These are phyloP conservation scores for Centropus bengalensis DNA, from an alignment of 2,113 vertebrate genomes.

Conservation along the genomic window DNA sequence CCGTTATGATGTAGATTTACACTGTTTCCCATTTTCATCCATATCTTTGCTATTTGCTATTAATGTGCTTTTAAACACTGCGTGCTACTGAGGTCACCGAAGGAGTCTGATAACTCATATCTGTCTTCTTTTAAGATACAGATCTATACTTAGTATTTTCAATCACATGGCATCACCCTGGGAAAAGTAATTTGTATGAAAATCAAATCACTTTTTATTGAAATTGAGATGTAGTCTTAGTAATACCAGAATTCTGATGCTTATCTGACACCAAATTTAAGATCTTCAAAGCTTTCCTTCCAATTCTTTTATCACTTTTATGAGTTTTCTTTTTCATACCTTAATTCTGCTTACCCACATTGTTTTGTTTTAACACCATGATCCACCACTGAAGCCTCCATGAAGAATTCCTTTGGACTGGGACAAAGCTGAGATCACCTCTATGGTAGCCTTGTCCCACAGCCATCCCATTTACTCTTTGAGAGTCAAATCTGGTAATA, in stretches of 20 bases:
- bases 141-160: not conserved
- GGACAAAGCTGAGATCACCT: not conserved
- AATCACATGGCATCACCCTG: not conserved
- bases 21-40: not conserved
- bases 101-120: not conserved
- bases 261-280: not conserved
- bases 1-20: not conserved
- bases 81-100: not conserved
- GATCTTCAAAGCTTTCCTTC: not conserved
- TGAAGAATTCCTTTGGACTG: not conserved
- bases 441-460: not conserved
- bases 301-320: not conserved
- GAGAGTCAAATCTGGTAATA: not conserved
- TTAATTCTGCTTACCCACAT: not conserved
- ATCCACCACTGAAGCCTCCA: not conserved
- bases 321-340: not conserved
- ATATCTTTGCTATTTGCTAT: not conserved
- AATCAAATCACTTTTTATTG: not conserved
- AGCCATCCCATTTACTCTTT: not conserved
- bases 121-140: not conserved
- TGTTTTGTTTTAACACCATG: not conserved
- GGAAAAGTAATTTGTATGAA: not conserved
- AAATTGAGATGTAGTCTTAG: not conserved
- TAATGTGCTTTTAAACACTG: not conserved
- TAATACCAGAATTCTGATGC: not conserved